Conservation (phyloP, 2,888 invertebrate genomes). For the Nineta flava region DNA sequence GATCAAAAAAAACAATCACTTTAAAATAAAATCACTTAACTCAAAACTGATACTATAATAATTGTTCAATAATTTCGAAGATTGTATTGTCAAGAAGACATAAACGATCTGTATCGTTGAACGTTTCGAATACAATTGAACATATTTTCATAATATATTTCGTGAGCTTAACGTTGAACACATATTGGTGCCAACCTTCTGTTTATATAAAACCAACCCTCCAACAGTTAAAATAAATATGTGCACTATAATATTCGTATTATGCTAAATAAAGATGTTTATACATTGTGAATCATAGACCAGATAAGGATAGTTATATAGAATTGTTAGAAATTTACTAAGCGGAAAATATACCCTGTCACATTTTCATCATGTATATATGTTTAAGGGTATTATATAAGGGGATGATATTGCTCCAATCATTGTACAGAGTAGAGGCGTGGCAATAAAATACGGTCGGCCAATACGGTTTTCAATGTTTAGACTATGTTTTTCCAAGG, state of each 20-base stretch:
- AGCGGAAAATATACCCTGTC: constrained; percentile 2
- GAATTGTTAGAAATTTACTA: neutral
- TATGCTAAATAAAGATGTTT: neutral
- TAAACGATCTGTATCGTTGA: neutral
- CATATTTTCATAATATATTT: constrained; percentile 7
- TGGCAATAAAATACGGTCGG: constrained; percentile 27
- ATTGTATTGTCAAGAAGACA: too few relatives aligned
- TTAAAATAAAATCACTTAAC: too few relatives aligned
- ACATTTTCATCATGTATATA: neutral
- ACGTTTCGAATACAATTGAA: constrained; percentile 7
- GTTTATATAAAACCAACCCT: constrained; percentile 5
- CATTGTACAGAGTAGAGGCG: constrained; percentile 24
- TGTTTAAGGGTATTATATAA: constrained; percentile 10
- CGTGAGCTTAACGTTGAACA: constrained; percentile 1
- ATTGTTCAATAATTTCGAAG: neutral
- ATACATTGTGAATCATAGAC: neutral
- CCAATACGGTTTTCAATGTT: constrained; percentile 34
- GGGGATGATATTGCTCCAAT: constrained; percentile 29
- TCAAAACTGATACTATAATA: neutral
- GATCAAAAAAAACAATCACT: neutral
- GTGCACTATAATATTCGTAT: neutral
- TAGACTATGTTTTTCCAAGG: constrained; percentile 15
- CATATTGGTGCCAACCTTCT: constrained; percentile 8
- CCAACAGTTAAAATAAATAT: neutral
- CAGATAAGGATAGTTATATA: neutral